Evolutionary conservation across 2,888 invertebrate genomes (phyloP).

Genomic region (Prosopocoilus inquinatus): DNA sequence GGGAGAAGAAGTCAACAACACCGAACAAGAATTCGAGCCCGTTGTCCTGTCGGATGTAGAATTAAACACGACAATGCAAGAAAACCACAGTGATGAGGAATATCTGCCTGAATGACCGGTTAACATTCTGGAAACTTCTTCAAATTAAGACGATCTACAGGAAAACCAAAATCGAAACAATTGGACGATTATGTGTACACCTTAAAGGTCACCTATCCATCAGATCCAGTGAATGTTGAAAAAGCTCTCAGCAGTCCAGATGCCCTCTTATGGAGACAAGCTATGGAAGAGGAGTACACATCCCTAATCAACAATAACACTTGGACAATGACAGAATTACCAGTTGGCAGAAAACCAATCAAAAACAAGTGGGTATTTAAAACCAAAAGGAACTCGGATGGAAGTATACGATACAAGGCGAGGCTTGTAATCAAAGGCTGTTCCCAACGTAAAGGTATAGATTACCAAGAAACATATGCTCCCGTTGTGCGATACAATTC

Average conservation of each 20-base stretch:
- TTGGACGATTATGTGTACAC: conserved; percentile 5
- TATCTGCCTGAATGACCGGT: not conserved
- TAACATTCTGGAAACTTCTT: not conserved
- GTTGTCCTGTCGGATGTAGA: not conserved
- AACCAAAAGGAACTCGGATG: conserved; percentile 13
- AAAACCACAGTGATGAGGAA: not conserved
- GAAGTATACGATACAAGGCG: conserved; percentile 22
- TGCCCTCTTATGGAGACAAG: conserved; percentile 20
- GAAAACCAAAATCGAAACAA: conserved; percentile 2
- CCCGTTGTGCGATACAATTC: conserved; percentile 30
- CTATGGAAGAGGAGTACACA: conserved; percentile 25
- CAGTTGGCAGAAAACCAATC: conserved; percentile 19
- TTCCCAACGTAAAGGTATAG: conserved; percentile 30
- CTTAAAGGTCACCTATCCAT: not conserved
- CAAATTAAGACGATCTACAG: not conserved
- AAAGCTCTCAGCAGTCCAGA: conserved; percentile 13
- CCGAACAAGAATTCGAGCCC: not conserved
- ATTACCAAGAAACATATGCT: conserved; percentile 34
- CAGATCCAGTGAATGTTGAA: conserved; percentile 9
- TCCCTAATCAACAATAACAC: conserved; percentile 19
- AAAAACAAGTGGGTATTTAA: conserved; percentile 25
- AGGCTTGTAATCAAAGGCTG: conserved; percentile 33
- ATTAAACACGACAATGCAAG: not conserved
- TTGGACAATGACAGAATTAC: conserved; percentile 17
- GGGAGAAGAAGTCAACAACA: not conserved